These are phyloP conservation scores for Malthinus flaveolus DNA, from an alignment of 2,888 invertebrate species.

Conservation along the genomic window DNA sequence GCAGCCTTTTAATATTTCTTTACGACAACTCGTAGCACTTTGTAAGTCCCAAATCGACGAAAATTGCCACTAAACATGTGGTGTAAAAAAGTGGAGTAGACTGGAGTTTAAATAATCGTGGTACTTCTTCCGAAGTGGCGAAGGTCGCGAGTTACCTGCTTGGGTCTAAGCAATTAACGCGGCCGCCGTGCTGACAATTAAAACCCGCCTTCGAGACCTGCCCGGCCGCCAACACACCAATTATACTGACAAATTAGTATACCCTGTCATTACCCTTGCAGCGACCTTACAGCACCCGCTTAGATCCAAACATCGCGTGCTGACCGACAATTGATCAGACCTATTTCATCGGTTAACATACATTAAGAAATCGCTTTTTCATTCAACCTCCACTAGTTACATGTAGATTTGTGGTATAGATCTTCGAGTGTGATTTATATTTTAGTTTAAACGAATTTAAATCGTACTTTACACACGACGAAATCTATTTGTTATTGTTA, in stretches of 20 bases:
- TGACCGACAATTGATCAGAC: slow-evolving; percentile 29
- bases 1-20: no score
- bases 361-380: slow-evolving; percentile 34
- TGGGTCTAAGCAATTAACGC: slow-evolving; percentile 48
- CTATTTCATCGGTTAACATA: slow-evolving; percentile 34
- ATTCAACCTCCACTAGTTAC: slow-evolving; percentile 21
- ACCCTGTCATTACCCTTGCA: slow-evolving; percentile 47
- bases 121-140: slow-evolving; percentile 21
- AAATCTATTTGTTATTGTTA: neutral
- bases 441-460: slow-evolving; percentile 14
- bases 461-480: neutral
- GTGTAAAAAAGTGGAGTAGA: slow-evolving; percentile 18
- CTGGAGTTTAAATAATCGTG: slow-evolving; percentile 21
- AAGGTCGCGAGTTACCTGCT: slow-evolving; percentile 33
- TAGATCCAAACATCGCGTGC: slow-evolving; percentile 28
- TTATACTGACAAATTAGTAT: slow-evolving; percentile 53
- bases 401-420: neutral
- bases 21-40: no score
- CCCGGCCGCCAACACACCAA: slow-evolving; percentile 49
- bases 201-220: slow-evolving; percentile 48
- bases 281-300: slow-evolving; percentile 32
- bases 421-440: slow-evolving; percentile 14
- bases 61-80: no score
- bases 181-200: slow-evolving; percentile 51
- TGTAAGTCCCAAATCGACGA: no score